Percentiles rank a stretch among this genome's conserved stretches.
These are phyloP conservation scores for Zonitis immaculata DNA, from an alignment of 2,888 invertebrate species.

Conservation along the genomic window DNA sequence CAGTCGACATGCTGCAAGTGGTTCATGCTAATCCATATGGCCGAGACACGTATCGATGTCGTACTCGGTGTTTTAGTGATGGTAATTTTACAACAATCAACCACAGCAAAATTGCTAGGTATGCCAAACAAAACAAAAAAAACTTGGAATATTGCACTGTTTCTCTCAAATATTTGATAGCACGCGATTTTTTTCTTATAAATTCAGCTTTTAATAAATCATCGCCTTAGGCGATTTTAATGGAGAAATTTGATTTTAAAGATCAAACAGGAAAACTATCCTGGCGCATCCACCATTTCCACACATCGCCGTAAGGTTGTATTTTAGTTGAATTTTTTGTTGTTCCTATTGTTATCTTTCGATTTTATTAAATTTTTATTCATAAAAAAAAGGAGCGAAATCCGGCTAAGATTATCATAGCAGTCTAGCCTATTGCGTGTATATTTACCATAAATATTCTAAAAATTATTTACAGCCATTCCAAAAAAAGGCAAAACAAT, in stretches of 20 bases:
- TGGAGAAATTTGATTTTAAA: background rate
- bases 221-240: background rate
- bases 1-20: slow-evolving; percentile 40
- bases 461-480: slow-evolving; percentile 9
- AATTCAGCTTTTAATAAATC: background rate
- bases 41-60: slow-evolving; percentile 28
- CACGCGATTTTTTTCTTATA: slow-evolving; percentile 1
- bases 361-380: background rate
- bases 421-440: slow-evolving; percentile 10
- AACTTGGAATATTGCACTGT: background rate
- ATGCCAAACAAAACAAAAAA: slow-evolving; percentile 10
- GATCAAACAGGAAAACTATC: background rate
- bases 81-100: slow-evolving; percentile 14
- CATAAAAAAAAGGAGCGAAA: background rate
- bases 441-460: slow-evolving; percentile 4
- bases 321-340: background rate
- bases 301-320: background rate
- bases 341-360: background rate
- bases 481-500: slow-evolving; percentile 6
- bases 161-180: background rate
- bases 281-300: background rate
- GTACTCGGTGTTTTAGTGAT: slow-evolving; percentile 22
- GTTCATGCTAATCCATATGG: slow-evolving; percentile 28
- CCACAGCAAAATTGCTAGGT: slow-evolving; percentile 15
- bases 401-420: slow-evolving; percentile 5